Percentiles rank a stretch among this genome's conserved stretches.
phyloP scores from a whole-genome alignment of 1,140 invertebrate genomes.

The Homarus americanus region DNA sequence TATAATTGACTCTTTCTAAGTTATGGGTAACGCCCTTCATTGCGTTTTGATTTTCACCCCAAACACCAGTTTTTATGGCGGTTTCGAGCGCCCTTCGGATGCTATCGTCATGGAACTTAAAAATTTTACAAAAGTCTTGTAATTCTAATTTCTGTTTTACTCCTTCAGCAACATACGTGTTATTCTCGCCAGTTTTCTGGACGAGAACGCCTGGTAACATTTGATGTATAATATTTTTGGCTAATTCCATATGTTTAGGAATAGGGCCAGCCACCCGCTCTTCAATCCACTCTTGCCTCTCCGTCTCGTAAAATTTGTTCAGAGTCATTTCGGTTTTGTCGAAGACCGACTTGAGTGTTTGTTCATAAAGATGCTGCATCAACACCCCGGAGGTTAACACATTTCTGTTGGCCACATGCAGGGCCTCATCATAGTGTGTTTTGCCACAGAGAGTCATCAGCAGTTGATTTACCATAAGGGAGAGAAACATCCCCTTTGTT shows the following conservation, averaged over 20 bases:
- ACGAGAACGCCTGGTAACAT: neutral
- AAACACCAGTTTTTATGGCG: neutral
- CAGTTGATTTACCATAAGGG: conserved; percentile 5
- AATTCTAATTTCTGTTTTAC: neutral
- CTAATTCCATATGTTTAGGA: neutral
- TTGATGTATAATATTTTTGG: neutral
- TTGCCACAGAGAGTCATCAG: neutral
- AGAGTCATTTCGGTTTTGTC: neutral
- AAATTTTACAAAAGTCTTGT: neutral
- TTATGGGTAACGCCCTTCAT: neutral
- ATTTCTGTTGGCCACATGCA: conserved; percentile 21
- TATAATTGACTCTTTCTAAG: conserved; percentile 11
- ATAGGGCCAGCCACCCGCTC: neutral
- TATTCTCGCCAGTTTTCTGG: neutral
- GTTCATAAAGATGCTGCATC: neutral
- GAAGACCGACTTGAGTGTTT: neutral
- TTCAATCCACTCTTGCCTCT: neutral
- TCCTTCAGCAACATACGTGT: neutral
- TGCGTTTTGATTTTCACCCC: neutral
- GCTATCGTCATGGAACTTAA: conserved; percentile 10
- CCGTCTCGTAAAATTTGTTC: neutral
- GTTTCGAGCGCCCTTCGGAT: neutral
- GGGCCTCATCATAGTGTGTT: neutral
- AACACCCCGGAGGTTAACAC: neutral
- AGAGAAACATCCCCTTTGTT: neutral